phyloP scores from a whole-genome alignment of 1,140 invertebrate genomes.

The Diorhabda sublineata region DNA sequence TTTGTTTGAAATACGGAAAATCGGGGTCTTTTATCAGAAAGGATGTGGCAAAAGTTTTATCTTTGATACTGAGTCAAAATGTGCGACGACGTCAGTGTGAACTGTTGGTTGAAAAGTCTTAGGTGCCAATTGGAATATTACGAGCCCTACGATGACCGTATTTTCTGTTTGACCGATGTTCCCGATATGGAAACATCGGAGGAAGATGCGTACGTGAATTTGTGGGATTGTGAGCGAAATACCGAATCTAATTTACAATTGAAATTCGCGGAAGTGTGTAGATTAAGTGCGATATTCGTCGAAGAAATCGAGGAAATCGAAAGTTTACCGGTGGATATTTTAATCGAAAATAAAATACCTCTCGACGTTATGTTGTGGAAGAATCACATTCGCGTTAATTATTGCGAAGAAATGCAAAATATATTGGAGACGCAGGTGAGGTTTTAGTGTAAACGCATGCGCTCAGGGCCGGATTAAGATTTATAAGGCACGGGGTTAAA shows the following conservation, averaged over 20 bases:
- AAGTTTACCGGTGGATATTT: neutral
- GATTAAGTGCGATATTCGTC: conserved; percentile 18
- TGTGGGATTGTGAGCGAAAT: conserved; percentile 21
- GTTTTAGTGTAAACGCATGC: neutral
- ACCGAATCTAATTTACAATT: conserved; percentile 10
- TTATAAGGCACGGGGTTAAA: too few species aligned
- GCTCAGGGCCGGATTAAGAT: neutral
- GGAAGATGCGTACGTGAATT: conserved; percentile 20
- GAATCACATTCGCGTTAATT: conserved; percentile 14
- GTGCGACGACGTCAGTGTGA: conserved; percentile 25
- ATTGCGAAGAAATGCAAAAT: conserved; percentile 13
- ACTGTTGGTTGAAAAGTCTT: conserved; percentile 26
- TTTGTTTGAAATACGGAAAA: conserved; percentile 13
- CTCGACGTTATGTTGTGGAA: conserved; percentile 24
- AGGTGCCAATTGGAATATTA: conserved; percentile 27
- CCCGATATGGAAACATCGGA: conserved; percentile 24
- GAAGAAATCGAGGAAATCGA: conserved; percentile 19
- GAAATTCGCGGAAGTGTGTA: conserved; percentile 24
- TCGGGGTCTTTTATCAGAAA: conserved; percentile 9
- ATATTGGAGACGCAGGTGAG: conserved; percentile 13
- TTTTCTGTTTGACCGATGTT: conserved; percentile 16
- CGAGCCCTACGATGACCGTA: conserved; percentile 18
- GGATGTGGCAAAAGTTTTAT: conserved; percentile 18
- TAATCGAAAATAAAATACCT: neutral
- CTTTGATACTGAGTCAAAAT: conserved; percentile 12